Conservation (phyloP, 2,888 invertebrate genomes). For the Drosophila crucigera region DNA sequence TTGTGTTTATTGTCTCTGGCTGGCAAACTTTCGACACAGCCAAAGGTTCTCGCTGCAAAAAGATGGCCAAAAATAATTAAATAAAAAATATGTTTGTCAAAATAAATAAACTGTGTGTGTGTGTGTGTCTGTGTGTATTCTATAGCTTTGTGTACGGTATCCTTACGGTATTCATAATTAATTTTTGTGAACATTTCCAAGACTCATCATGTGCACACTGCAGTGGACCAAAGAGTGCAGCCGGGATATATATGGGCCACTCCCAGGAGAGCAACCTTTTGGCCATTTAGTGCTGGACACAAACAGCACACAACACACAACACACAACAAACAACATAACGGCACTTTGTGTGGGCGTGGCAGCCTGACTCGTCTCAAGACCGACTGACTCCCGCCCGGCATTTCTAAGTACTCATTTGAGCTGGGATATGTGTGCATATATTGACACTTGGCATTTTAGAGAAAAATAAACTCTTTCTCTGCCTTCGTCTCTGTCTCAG, state of each 20-base stretch:
- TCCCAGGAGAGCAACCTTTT: conserved; percentile 82
- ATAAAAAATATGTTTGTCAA: conserved; percentile 54
- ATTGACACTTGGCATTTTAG: conserved; percentile 70
- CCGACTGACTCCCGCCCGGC: conserved; percentile 14
- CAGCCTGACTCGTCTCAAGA: conserved; percentile 30
- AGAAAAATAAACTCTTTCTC: conserved; percentile 21
- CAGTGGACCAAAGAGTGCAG: conserved; percentile 39
- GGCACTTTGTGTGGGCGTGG: conserved; percentile 54
- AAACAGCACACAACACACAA: conserved; percentile 44
- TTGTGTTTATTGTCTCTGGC: conserved; percentile 71
- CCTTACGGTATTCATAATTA: conserved; percentile 75
- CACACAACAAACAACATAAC: conserved; percentile 56
- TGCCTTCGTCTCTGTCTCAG: conserved; percentile 9
- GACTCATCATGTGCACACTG: conserved; percentile 72
- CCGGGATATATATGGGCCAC: conserved; percentile 40
- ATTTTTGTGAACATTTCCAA: conserved; percentile 78
- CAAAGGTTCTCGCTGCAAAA: not conserved
- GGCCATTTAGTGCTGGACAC: conserved; percentile 80
- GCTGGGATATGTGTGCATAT: conserved; percentile 26
- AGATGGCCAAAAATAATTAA: conserved; percentile 42
- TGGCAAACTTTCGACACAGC: conserved; percentile 11
- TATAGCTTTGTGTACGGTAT: conserved; percentile 12
- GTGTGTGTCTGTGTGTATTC: conserved; percentile 14
- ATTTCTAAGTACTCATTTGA: conserved; percentile 48
- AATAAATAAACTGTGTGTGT: conserved; percentile 51